Evolutionary conservation across 2,888 invertebrate species (phyloP).

Genomic region (Nycteola revayana): DNA sequence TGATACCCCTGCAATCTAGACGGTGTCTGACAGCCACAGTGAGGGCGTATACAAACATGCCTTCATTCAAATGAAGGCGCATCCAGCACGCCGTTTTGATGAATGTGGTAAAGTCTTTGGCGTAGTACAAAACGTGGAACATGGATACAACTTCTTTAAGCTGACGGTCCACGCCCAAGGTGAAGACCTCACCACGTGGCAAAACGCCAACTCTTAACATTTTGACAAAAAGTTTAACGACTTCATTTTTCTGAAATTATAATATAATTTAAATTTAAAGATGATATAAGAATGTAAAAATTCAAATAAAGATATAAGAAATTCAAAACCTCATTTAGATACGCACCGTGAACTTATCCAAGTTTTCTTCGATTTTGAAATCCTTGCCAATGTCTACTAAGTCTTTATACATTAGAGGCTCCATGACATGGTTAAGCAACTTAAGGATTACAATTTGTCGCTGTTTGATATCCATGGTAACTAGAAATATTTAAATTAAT

Average conservation of each 20-base stretch:
- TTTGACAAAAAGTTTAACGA: slow-evolving; percentile 81
- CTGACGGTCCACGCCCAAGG: slow-evolving; percentile 72
- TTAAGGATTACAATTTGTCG: slow-evolving; percentile 75
- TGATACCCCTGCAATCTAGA: slow-evolving; percentile 71
- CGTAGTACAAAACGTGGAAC: slow-evolving; percentile 79
- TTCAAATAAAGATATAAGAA: too few relatives aligned
- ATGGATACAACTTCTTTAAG: slow-evolving; percentile 74
- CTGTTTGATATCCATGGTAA: slow-evolving; percentile 60
- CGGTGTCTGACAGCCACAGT: slow-evolving; percentile 78
- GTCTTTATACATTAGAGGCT: slow-evolving; percentile 71
- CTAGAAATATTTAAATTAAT: slow-evolving; percentile 49
- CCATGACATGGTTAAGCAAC: slow-evolving; percentile 76
- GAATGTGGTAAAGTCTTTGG: slow-evolving; percentile 77
- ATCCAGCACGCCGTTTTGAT: slow-evolving; percentile 76
- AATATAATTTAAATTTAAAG: too few relatives aligned
- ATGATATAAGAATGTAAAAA: too few relatives aligned
- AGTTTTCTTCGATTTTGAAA: slow-evolving; percentile 66
- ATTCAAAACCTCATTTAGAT: too few relatives aligned
- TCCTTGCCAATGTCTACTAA: slow-evolving; percentile 63
- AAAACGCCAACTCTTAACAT: slow-evolving; percentile 78
- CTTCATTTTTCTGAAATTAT: slow-evolving; percentile 75
- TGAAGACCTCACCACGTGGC: slow-evolving; percentile 79
- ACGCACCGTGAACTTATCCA: slow-evolving; percentile 59
- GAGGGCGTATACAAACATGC: slow-evolving; percentile 81
- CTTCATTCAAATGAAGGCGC: slow-evolving; percentile 77